A percentile compares a stretch with the other conserved stretches of the same genome.
These are phyloP conservation scores for Brachyalestes nurse DNA, from an alignment of 2,797 vertebrate species.

Conservation along the genomic window DNA sequence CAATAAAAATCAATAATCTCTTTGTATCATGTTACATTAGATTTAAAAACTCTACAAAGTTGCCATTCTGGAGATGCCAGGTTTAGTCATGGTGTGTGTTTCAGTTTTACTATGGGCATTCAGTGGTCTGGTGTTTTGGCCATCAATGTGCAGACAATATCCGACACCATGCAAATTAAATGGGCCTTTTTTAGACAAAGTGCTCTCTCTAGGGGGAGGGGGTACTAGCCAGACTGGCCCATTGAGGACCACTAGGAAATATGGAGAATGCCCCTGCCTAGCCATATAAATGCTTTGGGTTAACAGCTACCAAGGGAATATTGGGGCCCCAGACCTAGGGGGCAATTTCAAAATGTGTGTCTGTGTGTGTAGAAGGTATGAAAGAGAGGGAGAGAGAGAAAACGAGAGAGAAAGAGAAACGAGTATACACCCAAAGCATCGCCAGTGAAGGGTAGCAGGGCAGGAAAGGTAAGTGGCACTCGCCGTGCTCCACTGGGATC, in stretches of 20 bases:
- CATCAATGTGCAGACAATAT: constrained; percentile 11
- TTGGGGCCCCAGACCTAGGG: constrained; percentile 30
- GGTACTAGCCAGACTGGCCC: constrained; percentile 26
- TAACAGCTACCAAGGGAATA: constrained; percentile 77
- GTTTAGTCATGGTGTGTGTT: not conserved
- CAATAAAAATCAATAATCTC: not conserved
- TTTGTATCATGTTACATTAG: not conserved
- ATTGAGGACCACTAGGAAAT: constrained; percentile 59
- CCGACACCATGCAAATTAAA: constrained; percentile 62
- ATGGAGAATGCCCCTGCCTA: constrained; percentile 62
- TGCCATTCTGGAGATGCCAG: not conserved
- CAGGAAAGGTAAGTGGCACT: constrained; percentile 65
- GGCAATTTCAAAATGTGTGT: constrained; percentile 46
- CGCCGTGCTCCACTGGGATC: constrained; percentile 67
- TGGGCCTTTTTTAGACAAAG: constrained; percentile 21
- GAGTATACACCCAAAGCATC: constrained; percentile 21
- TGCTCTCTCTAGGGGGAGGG: constrained; percentile 22
- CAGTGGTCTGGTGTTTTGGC: not conserved
- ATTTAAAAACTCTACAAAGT: not conserved
- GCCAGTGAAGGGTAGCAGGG: constrained; percentile 48
- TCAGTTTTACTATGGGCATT: not conserved
- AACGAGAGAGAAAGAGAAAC: constrained; percentile 49
- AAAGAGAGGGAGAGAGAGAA: constrained; percentile 47
- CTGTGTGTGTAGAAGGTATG: constrained; percentile 18
- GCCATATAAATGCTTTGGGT: constrained; percentile 68